Conservation (phyloP, 1,140 invertebrate genomes). For the Drosophila seguyi region DNA sequence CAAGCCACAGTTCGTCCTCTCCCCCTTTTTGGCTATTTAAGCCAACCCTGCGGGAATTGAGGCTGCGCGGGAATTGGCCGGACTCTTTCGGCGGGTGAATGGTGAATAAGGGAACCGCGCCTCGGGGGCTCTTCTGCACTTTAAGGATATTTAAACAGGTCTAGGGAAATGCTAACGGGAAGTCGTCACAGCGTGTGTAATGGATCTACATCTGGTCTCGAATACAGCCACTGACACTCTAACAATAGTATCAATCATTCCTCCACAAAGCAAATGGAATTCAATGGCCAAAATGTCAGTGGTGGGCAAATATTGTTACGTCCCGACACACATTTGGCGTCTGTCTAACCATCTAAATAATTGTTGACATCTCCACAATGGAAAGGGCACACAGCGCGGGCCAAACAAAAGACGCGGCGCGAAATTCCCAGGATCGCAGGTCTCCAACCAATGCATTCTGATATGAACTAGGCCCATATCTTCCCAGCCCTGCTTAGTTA, state of each 20-base stretch:
- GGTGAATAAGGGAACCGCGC: slow-evolving; percentile 7
- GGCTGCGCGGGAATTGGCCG: slow-evolving; percentile 23
- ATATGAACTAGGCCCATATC: slow-evolving; percentile 14
- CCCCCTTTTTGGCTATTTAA: slow-evolving; percentile 26
- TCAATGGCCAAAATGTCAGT: slow-evolving; percentile 38
- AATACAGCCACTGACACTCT: slow-evolving; percentile 7
- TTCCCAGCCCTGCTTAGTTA: neutral
- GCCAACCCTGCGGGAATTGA: slow-evolving; percentile 49
- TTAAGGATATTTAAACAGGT: slow-evolving; percentile 42
- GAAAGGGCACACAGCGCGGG: slow-evolving; percentile 24
- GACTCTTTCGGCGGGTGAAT: neutral
- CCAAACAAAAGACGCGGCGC: slow-evolving; percentile 50
- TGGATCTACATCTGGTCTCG: slow-evolving; percentile 6
- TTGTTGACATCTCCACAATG: slow-evolving; percentile 53
- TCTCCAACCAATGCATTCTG: slow-evolving; percentile 5
- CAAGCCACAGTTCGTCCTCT: slow-evolving; percentile 13
- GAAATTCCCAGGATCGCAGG: slow-evolving; percentile 6
- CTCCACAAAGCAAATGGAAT: slow-evolving; percentile 29
- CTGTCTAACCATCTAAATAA: slow-evolving; percentile 55
- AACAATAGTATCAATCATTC: slow-evolving; percentile 35
- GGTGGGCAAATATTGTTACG: slow-evolving; percentile 35
- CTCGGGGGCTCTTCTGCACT: slow-evolving; percentile 15
- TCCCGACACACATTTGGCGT: slow-evolving; percentile 3
- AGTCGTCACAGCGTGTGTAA: slow-evolving; percentile 8
- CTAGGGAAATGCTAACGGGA: slow-evolving; percentile 33